Percentiles rank a stretch among this genome's conserved stretches.
Evolutionary conservation across 2,113 vertebrate species (phyloP).

Genomic region (Lamprologus tigripictilis): DNA sequence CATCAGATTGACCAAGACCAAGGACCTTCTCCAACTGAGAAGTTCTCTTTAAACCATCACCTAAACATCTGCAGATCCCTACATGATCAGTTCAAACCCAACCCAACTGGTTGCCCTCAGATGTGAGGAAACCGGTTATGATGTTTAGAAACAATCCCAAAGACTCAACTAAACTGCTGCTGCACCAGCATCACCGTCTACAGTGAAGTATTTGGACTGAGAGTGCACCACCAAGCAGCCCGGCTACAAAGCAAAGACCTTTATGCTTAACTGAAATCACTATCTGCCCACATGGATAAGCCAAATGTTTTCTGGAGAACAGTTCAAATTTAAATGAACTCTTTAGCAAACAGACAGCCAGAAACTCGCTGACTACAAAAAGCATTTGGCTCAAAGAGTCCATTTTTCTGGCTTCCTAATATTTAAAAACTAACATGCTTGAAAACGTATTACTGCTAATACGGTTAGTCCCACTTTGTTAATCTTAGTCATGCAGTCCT

Average conservation of each 20-base stretch:
- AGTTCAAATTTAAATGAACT: neutral
- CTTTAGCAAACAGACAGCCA: neutral
- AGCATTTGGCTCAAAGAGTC: neutral
- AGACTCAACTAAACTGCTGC: neutral
- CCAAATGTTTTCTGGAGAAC: neutral
- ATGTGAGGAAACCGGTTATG: neutral
- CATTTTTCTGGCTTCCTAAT: neutral
- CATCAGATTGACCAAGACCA: neutral
- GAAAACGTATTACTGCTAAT: accelerated
- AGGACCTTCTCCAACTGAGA: neutral
- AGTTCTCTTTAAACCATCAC: neutral
- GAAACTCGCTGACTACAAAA: neutral
- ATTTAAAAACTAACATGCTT: neutral
- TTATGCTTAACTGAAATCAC: neutral
- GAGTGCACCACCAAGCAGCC: neutral
- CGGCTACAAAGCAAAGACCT: neutral
- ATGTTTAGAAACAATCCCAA: neutral
- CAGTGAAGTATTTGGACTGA: neutral
- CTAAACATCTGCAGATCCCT: neutral
- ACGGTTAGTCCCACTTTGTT: neutral
- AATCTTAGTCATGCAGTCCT: neutral
- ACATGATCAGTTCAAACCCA: neutral
- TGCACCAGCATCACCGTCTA: neutral
- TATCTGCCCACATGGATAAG: neutral
- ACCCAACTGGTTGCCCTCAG: neutral